Base-by-base conservation (phyloP, 2,797 vertebrate genomes). In the Menidia menidia region DNA sequence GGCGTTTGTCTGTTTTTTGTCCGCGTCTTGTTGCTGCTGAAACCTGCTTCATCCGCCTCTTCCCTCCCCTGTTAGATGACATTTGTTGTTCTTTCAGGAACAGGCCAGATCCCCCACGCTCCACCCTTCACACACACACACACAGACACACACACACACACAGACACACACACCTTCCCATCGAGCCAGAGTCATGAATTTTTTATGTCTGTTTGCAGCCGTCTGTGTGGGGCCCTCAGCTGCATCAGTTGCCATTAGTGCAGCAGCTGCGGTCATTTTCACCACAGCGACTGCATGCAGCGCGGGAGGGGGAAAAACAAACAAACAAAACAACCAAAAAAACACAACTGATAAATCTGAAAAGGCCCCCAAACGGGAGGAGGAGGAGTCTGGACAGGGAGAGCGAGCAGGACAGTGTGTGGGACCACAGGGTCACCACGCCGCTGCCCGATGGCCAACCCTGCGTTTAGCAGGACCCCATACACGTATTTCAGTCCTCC, bases 231-330 rank as follows among this genome's bases (percentile, higher is more conserved):
- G 78, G 64, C 53, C 79, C 73, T 82, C 65, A 68, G 88, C 84
- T 80, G 85, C 90, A 91, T 93, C 89, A 89, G 93, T 92, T 92
- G 85, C 92, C 91, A 92, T 93, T 93, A 94, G 92, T 90, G 85
- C 87, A 84, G 88, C 85, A 87, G 88, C 84, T 82, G 66, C 86
- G 89, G 89, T 92, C 90, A 92, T 92, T 92, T 39, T 88, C 25
- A 88, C 88, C 86, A 90, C 88, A 82, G 89, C 87, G 89, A 2
- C 25, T 25, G 87, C 87, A 89, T n/a, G 88, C 90, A 88, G 84
- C 76, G 86, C 87, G 80, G 84, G 75, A 77, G 67, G 55, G 43
- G 35, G 45, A 18, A 7, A 25, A 25, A 25, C 1, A 25, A 25
- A 1, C 1, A 25, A 25, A 1, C 1, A 25, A 25, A 25, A 25